Evolutionary conservation across 1,140 invertebrate species (phyloP), one percentile per base, ranked within the genome.

Genomic region (Drosophila burlai): DNA sequence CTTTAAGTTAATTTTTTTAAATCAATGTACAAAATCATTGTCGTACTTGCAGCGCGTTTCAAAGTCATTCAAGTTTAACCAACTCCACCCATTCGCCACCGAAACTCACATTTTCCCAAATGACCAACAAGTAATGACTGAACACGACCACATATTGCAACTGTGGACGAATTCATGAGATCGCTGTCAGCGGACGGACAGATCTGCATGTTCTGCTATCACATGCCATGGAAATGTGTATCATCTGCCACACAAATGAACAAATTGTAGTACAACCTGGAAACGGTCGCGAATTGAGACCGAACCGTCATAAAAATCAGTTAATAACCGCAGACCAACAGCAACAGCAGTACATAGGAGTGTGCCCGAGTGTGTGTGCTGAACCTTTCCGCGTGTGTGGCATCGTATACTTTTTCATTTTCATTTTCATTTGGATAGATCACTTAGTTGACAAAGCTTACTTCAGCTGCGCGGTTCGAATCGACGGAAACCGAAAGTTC

Each of bases 231-330:
- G 64, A 46, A 69, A 59, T 76, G 31, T 68, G 18, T 58, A 69
- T 57, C 50, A 69, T 57, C 50, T 65, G 42, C 16, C 38, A 29
- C 42, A 52, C 63, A 67, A 49, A 64, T 58, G 65, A 71, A 62
- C 50, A 61, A 79, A 69, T 63, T 62, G 36, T 55, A 38, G 13
- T 55, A 73, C 50, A 69, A 74, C 49, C 60, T 87, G 83, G 64
- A 83, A 85, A 86, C 79, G 61, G 82, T 85, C 68, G 78, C 79
- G 76, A 86, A 87, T 87, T 61, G 81, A 89, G 84, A 89, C 81
- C 85, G 83, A 84, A 84, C 74, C 73, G 78, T 84, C 78, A 89
- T 81, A 86, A 75, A 81, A 79, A 81, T 86, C 83, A 85, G 75
- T 81, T 84, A 84, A 81, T 81, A 79, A 79, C 76, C 76, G 66